phyloP scores from a whole-genome alignment of 1,140 invertebrate genomes.

The Drosophila tristis region DNA sequence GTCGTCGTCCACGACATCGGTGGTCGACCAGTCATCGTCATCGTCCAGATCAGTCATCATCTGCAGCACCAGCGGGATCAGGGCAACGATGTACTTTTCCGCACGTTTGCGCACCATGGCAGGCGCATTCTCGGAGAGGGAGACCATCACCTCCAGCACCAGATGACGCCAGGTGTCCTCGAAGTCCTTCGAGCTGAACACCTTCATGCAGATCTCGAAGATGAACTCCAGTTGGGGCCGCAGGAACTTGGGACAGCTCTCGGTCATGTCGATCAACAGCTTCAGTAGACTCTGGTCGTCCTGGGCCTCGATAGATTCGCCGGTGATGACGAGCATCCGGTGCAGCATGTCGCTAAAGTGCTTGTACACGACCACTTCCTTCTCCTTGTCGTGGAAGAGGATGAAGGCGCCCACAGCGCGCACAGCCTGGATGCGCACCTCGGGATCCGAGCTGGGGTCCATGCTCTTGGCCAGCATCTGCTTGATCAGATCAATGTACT shows the following conservation, averaged over 20 bases:
- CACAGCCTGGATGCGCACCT: conserved; percentile 92
- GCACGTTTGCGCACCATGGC: conserved; percentile 97
- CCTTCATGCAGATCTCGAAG: conserved; percentile 96
- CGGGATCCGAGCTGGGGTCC: conserved; percentile 88
- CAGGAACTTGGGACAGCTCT: conserved; percentile 96
- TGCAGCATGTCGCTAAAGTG: conserved; percentile 94
- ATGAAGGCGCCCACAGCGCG: conserved; percentile 96
- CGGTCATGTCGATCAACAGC: conserved; percentile 96
- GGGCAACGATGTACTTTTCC: conserved; percentile 90
- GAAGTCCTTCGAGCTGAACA: conserved; percentile 90
- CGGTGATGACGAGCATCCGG: conserved; percentile 88
- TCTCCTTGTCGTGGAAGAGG: conserved; percentile 93
- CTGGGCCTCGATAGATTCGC: conserved; percentile 90
- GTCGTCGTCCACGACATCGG: conserved; percentile 92
- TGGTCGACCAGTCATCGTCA: conserved; percentile 89
- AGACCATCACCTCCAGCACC: conserved; percentile 96
- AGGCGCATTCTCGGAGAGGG: conserved; percentile 96
- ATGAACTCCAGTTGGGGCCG: conserved; percentile 94
- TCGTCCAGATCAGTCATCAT: conserved; percentile 98
- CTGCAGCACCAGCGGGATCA: conserved; percentile 93
- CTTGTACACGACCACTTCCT: conserved; percentile 93
- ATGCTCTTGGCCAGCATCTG: conserved; percentile 95
- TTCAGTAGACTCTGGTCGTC: conserved; percentile 97
- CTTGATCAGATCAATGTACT: conserved; percentile 97
- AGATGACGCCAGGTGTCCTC: conserved; percentile 95